Evolutionary conservation across 2,113 vertebrate species (phyloP).

Genomic region (Fulica atra): DNA sequence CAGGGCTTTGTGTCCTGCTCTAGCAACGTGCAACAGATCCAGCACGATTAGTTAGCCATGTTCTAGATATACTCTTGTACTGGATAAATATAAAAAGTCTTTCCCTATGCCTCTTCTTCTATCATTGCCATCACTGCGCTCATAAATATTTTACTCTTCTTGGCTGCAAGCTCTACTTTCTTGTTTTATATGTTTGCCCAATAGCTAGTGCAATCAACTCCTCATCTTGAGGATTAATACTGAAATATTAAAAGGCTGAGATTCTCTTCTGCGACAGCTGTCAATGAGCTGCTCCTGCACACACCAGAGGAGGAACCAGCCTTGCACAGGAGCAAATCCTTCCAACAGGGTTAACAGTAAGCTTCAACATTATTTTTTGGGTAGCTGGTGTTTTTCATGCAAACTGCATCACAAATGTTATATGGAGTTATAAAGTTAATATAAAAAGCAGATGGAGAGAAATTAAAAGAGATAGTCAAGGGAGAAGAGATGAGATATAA

Average conservation of each 20-base stretch:
- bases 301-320: neutral
- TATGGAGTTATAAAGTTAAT: conserved; percentile 60
- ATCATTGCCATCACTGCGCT: neutral
- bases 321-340: neutral
- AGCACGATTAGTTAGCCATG: neutral
- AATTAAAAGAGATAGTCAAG: conserved; percentile 68
- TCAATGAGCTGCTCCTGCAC: neutral
- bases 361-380: neutral
- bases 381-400: conserved; percentile 20
- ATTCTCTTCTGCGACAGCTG: neutral
- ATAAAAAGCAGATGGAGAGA: conserved; percentile 72
- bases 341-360: neutral
- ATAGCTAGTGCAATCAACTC: neutral
- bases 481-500: conserved; percentile 64
- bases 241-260: neutral
- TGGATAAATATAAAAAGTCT: neutral
- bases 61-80: neutral
- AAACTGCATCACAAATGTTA: conserved; percentile 13
- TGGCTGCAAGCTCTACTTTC: neutral
- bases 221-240: neutral
- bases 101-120: neutral
- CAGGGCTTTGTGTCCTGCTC: neutral
- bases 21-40: neutral
- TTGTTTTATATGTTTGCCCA: neutral
- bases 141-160: neutral